Conservation (phyloP, 2,888 invertebrate species). For the Hecatera dysodea region DNA sequence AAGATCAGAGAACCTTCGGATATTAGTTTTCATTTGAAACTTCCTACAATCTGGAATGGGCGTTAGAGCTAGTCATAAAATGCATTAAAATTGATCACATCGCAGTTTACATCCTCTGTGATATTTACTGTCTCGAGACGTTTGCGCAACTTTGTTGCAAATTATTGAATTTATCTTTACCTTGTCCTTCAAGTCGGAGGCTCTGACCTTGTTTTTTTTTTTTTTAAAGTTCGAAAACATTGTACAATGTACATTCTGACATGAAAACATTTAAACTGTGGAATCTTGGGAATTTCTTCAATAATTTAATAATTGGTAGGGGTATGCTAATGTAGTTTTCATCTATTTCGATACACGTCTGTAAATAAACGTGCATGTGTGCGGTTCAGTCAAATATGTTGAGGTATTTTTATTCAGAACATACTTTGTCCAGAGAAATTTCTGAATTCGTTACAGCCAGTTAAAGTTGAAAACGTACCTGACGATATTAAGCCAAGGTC, state of each 20-base stretch:
- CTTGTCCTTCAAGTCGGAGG: conserved; percentile 23
- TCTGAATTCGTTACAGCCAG: conserved; percentile 12
- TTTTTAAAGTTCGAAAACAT: conserved; percentile 3
- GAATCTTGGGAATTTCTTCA: conserved; percentile 46
- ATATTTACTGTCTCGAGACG: conserved; percentile 1
- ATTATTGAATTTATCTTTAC: conserved; percentile 23
- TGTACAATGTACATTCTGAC: conserved; percentile 32
- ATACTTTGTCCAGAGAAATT: conserved; percentile 22
- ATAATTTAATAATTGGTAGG: conserved; percentile 43
- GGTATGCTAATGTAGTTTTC: conserved; percentile 31
- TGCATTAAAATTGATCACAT: neutral
- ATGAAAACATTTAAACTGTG: conserved; percentile 26
- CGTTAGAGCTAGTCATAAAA: neutral
- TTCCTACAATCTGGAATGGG: neutral
- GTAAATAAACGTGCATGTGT: conserved; percentile 20
- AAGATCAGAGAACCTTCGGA: neutral
- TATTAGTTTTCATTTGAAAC: neutral
- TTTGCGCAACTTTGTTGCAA: conserved; percentile 10
- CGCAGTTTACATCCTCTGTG: neutral
- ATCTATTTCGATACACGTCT: conserved; percentile 37
- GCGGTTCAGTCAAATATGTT: conserved; percentile 25
- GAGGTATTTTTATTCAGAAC: conserved; percentile 17
- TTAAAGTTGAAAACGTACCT: conserved; percentile 8
- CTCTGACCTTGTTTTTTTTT: conserved; percentile 35
- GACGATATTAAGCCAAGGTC: conserved; percentile 14